Evolutionary conservation across 2,113 vertebrate species (phyloP), one percentile per base, ranked within the genome.

Genomic region (Nerophis lumbriciformis): DNA sequence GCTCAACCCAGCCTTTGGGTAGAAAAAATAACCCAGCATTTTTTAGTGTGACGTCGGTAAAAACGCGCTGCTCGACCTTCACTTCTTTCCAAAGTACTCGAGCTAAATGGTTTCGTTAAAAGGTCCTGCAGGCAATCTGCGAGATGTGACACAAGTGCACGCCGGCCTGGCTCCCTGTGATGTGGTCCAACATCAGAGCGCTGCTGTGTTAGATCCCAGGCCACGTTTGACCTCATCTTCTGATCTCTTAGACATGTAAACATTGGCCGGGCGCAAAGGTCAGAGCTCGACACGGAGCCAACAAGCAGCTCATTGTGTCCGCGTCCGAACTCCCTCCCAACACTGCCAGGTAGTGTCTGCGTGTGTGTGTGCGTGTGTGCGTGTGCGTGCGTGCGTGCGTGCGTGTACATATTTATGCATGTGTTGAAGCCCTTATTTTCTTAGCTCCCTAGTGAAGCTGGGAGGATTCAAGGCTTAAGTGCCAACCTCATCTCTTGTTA

Each of bases 181-280:
- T 53, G 6, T 8, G 13, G 16, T 36, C 65, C 10, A 8, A 9
- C 53, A 44, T 65, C 42, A 37, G 38, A 60, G 51, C 50, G 37
- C 4, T 13, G 11, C n/a, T 65, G 65, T 48, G 56, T 73, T 36
- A 59, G 70, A 80, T 78, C 70, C 70, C 63, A 75, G 78, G 38
- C 59, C 6, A 35, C 44, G 62, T 64, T 69, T 82, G 76, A 78
- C 71, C 81, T 71, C 57, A 61, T 69, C 57, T 5, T 86, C 71
- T 81, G 80, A 81, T 76, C 76, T 78, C 74, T 66, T 77, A 53
- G 76, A 82, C 76, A 78, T 66, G 74, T 77, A 82, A 88, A 85
- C 77, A 77, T 5, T 52, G 52, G 69, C 19, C 13, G 51, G 68
- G 72, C 75, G 52, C 65, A 62, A 71, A 63, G 69, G 75, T 69